Evolutionary conservation across 2,888 invertebrate genomes (phyloP), one percentile per base, ranked within the genome.

Genomic region (Acleris sparsana): DNA sequence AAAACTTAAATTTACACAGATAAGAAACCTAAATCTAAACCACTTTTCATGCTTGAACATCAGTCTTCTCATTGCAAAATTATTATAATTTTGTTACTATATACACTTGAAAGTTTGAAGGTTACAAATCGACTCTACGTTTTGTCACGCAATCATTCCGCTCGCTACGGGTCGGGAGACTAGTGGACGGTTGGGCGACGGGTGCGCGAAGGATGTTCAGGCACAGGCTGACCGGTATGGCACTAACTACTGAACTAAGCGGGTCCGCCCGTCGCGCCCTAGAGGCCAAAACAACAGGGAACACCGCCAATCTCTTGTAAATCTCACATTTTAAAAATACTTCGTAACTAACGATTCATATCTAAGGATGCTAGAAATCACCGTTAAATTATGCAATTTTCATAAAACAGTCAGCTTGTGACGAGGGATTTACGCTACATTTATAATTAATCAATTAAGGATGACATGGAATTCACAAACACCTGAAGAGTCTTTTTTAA

Each of bases 51-150:
- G 86, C 88, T 83, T 84, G 88, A 89, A 88, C 89, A 85, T 92
- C 92, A 92, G 92, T 92, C 92, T 92, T 92, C 89, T 92, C 89
- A 86, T 90, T 90, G 88, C 89, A 83, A 88, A 89, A 89, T 91
- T 89, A 88, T 87, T 82, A 86, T 89, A 87, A 87, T 83, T 76
- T 82, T 79, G 76, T 78, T 78, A 77, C 79, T 75, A 44, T 72
- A 71, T 69, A 70, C 64, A 56, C 58, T 70, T 65, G 71, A 75
- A 70, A 73, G 73, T 77, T 78, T 73, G 74, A 78, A 39, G 76
- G 39, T 39, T 39, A 39, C 39, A 39, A 39, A 39, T 39, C 39
- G 39, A 39, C 39, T 39, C 39, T 39, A 39, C 39, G 74, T 76
- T 79, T 71, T n/a, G 16, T 17, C 17, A 46, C 46, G 46, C 46